Conservation (phyloP, 2,113 vertebrate species). For the Pseudois nayaur region DNA sequence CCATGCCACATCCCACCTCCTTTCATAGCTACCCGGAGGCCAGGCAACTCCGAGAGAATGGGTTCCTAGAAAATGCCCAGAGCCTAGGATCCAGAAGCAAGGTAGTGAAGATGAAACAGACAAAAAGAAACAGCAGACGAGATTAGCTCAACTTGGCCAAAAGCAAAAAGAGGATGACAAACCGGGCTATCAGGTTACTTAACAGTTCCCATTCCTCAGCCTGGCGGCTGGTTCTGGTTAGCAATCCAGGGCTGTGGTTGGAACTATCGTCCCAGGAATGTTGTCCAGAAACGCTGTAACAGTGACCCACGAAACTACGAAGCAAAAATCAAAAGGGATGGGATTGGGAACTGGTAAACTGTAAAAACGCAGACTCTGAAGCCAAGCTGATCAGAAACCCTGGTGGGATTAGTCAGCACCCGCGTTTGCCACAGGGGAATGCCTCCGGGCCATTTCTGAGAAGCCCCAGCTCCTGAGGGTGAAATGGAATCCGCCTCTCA, state of each 20-base stretch:
- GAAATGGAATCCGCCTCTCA: conserved; percentile 64
- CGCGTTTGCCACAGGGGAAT: conserved; percentile 49
- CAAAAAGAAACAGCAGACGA: neutral
- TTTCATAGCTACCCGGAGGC: neutral
- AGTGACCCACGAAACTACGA: neutral
- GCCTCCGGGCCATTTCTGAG: conserved; percentile 69
- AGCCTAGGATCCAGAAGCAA: conserved; percentile 7
- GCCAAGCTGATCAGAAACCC: neutral
- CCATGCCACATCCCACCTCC: neutral
- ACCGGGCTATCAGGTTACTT: conserved; percentile 20
- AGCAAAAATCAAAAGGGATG: neutral
- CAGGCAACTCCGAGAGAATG: neutral
- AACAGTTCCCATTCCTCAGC: neutral
- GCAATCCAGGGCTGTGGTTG: neutral
- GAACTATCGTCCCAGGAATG: conserved; percentile 9
- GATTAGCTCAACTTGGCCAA: conserved; percentile 45
- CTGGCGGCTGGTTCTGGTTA: conserved; percentile 23
- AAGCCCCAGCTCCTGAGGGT: conserved; percentile 71
- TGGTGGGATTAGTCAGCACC: neutral
- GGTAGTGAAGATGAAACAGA: neutral
- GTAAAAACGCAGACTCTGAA: neutral
- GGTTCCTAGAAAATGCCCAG: neutral
- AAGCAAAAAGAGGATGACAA: conserved; percentile 41
- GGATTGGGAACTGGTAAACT: neutral
- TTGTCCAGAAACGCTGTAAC: conserved; percentile 6